phyloP scores from a whole-genome alignment of 1,140 invertebrate genomes.

The Rhagoletis zephyria region DNA sequence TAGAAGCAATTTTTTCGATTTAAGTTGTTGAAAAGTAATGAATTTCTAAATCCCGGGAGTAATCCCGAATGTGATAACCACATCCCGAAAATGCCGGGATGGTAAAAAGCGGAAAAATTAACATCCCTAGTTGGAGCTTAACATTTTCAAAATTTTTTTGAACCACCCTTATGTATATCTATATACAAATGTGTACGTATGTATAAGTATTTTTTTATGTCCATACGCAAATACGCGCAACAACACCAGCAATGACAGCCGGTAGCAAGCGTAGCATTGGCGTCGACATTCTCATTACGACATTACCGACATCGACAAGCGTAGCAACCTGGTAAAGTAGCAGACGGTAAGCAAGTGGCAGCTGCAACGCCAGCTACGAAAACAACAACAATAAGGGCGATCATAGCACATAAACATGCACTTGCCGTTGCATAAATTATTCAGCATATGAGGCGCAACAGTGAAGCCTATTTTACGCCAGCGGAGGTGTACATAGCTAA shows the following conservation, averaged over 20 bases:
- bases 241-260: not conserved
- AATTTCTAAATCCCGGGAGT: no score
- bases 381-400: not conserved
- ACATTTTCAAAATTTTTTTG: no score
- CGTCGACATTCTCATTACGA: slow-evolving; percentile 40
- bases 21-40: no score
- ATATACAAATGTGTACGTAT: not conserved
- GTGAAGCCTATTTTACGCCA: not conserved
- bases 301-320: slow-evolving; percentile 14
- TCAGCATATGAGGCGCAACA: slow-evolving; percentile 14
- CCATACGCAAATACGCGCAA: not conserved
- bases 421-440: slow-evolving; percentile 53
- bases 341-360: not conserved
- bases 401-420: slow-evolving; percentile 1
- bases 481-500: not conserved
- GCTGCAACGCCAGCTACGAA: not conserved
- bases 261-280: not conserved
- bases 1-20: no score
- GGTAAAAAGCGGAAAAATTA: no score
- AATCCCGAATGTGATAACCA: no score
- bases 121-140: no score
- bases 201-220: no score
- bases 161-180: no score
- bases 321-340: not conserved
- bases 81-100: no score